Evolutionary conservation across 2,888 invertebrate genomes (phyloP), one percentile per base, ranked within the genome.

Genomic region (Trissolcus japonicus): DNA sequence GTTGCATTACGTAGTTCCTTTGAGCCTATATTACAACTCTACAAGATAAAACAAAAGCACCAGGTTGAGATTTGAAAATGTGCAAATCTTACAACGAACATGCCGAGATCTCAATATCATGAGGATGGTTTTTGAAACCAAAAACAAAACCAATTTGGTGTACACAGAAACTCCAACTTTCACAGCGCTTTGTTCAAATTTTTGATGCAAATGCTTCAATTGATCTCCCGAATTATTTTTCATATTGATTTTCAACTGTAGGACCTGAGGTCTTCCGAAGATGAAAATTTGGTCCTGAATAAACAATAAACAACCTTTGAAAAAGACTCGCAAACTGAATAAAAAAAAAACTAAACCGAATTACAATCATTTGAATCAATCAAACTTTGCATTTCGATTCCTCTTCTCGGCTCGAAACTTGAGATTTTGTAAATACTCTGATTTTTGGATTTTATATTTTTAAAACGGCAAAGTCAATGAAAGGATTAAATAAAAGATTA

Each of bases 1-100:
- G 73, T 73, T 73, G 60, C 73, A 66, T 73, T 61, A 73, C 66
- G 73, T 73, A 73, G 73, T 73, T 73, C 73, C 73, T 73, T 66
- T 55, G 55, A 73, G 73, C 73, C 73, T 73, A 73, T 60, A 57
- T 21, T 25, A 62, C 7, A 69, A 41, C 60, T 61, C 56, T 62
- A 62, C 35, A 61, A 54, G 9, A 17, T 17, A 60, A 48, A 17
- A 51, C 16, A 51, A n/a, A n/a, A 68, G 53, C 51, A 60, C 41
- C 41, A 61, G 6, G 54, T 55, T 55, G 61, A 61, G 61, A 61
- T 54, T 50, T 61, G 35, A 48, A 41, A 48, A 56, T 56, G n/a
- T n/a, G 16, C n/a, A 53, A 6, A 60, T 14, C 25, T 25, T 29
- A 29, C 54, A 29, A 50, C n/a, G 25, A 29, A 35, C 29, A 48